phyloP scores from a whole-genome alignment of 2,888 invertebrate genomes.

The Eucriotettix oculatus region DNA sequence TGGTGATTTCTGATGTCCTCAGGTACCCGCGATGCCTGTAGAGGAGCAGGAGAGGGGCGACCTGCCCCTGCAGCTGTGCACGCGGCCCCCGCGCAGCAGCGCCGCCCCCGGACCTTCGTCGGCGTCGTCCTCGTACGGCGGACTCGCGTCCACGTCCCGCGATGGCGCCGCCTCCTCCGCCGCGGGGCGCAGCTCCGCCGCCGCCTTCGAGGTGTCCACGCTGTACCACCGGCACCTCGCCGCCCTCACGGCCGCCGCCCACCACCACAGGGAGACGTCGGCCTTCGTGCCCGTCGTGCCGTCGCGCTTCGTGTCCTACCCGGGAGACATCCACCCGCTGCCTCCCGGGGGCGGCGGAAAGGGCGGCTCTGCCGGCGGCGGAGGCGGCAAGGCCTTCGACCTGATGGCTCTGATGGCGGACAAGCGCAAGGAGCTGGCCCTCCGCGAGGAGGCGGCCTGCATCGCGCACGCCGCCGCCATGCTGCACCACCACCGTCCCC shows the following conservation, averaged over 20 bases:
- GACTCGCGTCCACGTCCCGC: constrained; percentile 9
- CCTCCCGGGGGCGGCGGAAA: constrained; percentile 32
- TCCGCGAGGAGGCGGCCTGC: constrained; percentile 27
- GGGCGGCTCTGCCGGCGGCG: constrained; percentile 28
- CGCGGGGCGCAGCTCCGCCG: not conserved
- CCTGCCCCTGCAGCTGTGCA: not conserved
- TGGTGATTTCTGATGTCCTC: too few species aligned
- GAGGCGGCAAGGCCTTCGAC: constrained; percentile 38
- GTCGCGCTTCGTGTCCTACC: constrained; percentile 39
- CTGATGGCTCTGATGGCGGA: constrained; percentile 84
- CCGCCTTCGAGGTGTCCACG: not conserved
- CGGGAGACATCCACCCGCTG: constrained; percentile 26
- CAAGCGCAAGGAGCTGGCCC: constrained; percentile 66
- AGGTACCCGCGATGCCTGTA: not conserved
- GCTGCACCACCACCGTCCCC: constrained; percentile 39
- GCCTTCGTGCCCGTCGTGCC: constrained; percentile 82
- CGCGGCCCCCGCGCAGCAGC: not conserved
- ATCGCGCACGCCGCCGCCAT: constrained; percentile 32
- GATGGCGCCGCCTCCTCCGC: constrained; percentile 5
- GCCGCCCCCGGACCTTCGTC: not conserved
- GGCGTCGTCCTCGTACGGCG: not conserved
- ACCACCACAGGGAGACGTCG: constrained; percentile 25
- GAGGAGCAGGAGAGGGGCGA: not conserved
- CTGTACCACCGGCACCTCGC: constrained; percentile 21
- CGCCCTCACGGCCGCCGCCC: constrained; percentile 16